A percentile compares a stretch with the other conserved stretches of the same genome.
Evolutionary conservation across 1,140 invertebrate species (phyloP).

Genomic region (Mizuhopecten yessoensis): DNA sequence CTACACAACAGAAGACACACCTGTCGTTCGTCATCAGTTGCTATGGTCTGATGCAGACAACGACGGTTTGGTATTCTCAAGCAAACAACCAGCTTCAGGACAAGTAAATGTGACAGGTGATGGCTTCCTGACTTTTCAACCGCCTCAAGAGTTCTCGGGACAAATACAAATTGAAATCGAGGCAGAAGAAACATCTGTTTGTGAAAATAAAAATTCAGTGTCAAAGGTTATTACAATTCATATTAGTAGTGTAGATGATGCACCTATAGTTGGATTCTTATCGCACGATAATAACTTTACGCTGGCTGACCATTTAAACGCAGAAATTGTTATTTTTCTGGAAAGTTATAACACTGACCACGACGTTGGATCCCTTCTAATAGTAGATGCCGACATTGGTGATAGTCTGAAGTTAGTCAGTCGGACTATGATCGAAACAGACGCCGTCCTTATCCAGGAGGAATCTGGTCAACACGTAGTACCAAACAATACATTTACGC

Average conservation of each 20-base stretch:
- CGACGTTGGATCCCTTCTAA: slow-evolving; percentile 37
- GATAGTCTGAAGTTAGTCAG: slow-evolving; percentile 40
- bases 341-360: slow-evolving; percentile 47
- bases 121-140: slow-evolving; percentile 29
- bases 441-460: not conserved
- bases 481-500: not conserved
- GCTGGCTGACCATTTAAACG: not conserved
- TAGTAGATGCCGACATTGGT: slow-evolving; percentile 42
- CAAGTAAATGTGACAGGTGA: not conserved
- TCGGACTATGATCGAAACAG: not conserved
- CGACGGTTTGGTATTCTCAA: slow-evolving; percentile 4
- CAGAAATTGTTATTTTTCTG: slow-evolving; percentile 27
- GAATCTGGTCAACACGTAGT: not conserved
- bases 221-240: slow-evolving; percentile 43
- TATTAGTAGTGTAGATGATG: slow-evolving; percentile 26
- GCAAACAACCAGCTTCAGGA: not conserved
- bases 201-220: not conserved
- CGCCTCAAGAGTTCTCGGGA: slow-evolving; percentile 39
- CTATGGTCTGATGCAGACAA: not conserved
- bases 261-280: not conserved
- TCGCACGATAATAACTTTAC: slow-evolving; percentile 5
- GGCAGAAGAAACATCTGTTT: not conserved
- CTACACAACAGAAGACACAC: not conserved
- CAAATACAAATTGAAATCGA: not conserved
- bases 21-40: not conserved